These are phyloP conservation scores for Prietella phreatophila DNA, from an alignment of 2,113 vertebrate species.

Conservation along the genomic window DNA sequence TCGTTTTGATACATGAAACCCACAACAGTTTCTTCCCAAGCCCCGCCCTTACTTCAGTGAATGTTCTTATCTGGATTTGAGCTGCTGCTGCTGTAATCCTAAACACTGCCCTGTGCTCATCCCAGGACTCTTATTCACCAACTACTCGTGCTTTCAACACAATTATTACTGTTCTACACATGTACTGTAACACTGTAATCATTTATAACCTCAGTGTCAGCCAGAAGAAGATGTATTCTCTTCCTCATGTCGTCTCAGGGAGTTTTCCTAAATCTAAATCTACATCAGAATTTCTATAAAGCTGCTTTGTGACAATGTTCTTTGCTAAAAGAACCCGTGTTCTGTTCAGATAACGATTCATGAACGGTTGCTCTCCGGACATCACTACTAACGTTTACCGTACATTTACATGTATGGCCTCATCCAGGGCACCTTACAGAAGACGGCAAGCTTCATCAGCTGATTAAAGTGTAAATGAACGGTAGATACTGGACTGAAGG, in stretches of 20 bases:
- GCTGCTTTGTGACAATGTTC: not conserved
- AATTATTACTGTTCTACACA: not conserved
- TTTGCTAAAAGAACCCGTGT: not conserved
- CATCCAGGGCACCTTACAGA: not conserved
- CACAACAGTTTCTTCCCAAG: not conserved
- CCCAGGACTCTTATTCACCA: not conserved
- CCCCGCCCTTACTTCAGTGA: not conserved
- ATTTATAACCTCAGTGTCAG: not conserved
- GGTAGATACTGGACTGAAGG: constrained; percentile 2
- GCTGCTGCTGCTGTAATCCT: not conserved
- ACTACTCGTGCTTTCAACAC: not conserved
- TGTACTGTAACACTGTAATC: not conserved
- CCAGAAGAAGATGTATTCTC: not conserved
- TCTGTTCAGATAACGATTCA: not conserved
- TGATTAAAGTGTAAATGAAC: constrained; percentile 12
- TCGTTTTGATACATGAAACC: not conserved
- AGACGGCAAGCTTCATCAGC: not conserved
- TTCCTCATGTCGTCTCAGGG: not conserved
- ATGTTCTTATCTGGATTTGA: not conserved
- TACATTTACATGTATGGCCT: too few species aligned
- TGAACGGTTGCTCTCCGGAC: not conserved
- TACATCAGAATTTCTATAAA: not conserved
- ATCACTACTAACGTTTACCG: not conserved
- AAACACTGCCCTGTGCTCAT: not conserved
- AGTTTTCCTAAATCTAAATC: not conserved